A percentile compares a stretch with the other conserved stretches of the same genome.
These are phyloP conservation scores for Dasypolia templi DNA, from an alignment of 2,888 invertebrate species.

Conservation along the genomic window DNA sequence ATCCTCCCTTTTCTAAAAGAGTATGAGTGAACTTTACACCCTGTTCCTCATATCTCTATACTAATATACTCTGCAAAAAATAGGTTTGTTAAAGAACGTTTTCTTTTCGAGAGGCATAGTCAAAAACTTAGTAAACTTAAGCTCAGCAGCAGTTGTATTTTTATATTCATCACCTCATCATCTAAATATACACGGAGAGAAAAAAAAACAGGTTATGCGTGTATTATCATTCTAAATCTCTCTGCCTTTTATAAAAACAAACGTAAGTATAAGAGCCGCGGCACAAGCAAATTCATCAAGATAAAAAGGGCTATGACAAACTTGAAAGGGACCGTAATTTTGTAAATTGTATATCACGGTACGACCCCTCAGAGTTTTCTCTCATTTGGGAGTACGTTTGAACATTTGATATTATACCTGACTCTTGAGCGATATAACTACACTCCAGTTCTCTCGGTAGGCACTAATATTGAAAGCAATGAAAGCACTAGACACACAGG, in stretches of 20 bases:
- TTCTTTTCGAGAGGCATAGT: conserved; percentile 23
- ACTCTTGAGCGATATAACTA: conserved; percentile 52
- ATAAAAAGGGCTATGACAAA: conserved; percentile 65
- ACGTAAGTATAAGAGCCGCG: conserved; percentile 12
- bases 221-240: conserved; percentile 3
- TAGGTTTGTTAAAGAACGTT: conserved; percentile 23
- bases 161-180: too few relatives aligned
- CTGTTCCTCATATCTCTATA: too few relatives aligned
- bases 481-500: conserved; percentile 18
- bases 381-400: conserved; percentile 74
- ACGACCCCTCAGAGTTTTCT: conserved; percentile 69
- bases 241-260: conserved; percentile 29
- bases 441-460: neutral
- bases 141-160: neutral
- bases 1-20: too few relatives aligned
- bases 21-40: too few relatives aligned
- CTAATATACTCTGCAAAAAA: conserved; percentile 40
- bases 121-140: conserved; percentile 21
- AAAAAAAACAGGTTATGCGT: neutral
- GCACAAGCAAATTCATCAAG: conserved; percentile 50
- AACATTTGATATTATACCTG: conserved; percentile 73
- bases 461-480: conserved; percentile 36
- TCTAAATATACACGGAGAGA: neutral
- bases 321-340: conserved; percentile 79
- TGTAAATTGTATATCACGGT: conserved; percentile 77